Evolutionary conservation across 1,140 invertebrate genomes (phyloP), one percentile per base, ranked within the genome.

Genomic region (Drosophila ficusphila): DNA sequence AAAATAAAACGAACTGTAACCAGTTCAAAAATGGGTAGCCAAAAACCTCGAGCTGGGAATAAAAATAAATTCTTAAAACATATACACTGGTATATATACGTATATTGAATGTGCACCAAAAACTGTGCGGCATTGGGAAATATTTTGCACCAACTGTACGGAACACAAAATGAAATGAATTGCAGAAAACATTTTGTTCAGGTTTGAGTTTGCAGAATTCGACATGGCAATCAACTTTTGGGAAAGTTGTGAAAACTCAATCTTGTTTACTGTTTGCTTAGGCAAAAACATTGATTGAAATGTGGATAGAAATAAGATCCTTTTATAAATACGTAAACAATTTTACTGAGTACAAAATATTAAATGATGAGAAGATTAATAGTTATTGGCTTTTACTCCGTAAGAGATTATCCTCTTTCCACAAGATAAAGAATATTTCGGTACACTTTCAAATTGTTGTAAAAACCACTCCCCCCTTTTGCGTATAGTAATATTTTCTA

Each of bases 51-150:
- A n/a, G 2, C 29, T 46, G 27, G 9, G 46, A 70, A 69, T 56
- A 48, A 53, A 71, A 47, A 36, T 47, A 44, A 71, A 72, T 58
- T 42, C 38, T 41, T 38, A 11, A 31, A 60, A 49, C 21, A 58
- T 29, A 44, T 23, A 33, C 12, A 18, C 19, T n/a, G n/a, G 18
- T 19, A 39, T 39, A n/a, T 36, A 12, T 52, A 36, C 51, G 19
- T 8, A 33, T 19, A 36, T 42, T 14, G 4, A 67, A 65, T 51
- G 23, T 27, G 29, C 25, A 34, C 23, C 23, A 61, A 44, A 44
- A 31, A 23, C 36, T 16, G 4, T 36, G n/a, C 21, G 44, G 56
- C 41, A 39, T 51, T 71, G 54, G 68, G 46, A 61, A 61, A 52
- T 71, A 44, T 36, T 67, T 67, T 48, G 2, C 44, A 34, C 33